Base-by-base conservation (phyloP, 2,113 vertebrate species). In the Coturnix japonica region DNA sequence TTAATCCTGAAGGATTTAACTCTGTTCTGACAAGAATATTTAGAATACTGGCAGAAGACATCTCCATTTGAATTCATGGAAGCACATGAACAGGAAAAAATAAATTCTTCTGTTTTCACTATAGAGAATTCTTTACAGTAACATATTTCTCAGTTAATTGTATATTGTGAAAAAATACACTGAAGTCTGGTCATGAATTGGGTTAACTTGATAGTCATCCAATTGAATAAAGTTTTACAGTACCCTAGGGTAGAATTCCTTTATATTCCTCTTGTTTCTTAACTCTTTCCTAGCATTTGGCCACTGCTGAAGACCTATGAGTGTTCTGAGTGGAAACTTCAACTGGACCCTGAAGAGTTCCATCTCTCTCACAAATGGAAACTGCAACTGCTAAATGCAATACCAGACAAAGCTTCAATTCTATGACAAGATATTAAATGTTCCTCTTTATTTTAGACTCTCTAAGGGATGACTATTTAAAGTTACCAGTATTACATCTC, bases 11-110 rank as follows among this genome's bases (percentile, higher is more conserved):
- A 41, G 2, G 65, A 65, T 47, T 85, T 76, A 47, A 80, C 56
- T 12, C 3, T 0, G 0, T 84, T 90, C 16, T 51, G 8, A 18
- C 30, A 4, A 82, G 4, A 69, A 51, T 63, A 49, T 35, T 59
- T 67, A 47, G 1, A 57, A 60, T 78, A 60, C 33, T 82, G 33
- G 46, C 10, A 65, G 31, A 35, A 56, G 15, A 3, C 6, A 13
- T 53, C 11, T 54, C 18, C 5, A 30, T 77, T 75, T 60, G 5
- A 73, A 39, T 53, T 9, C n/a, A 12, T 70, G 35, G 12, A 81
- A 86, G 3, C 6, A 37, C 16, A 7, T 37, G 54, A 67, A 73
- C 2, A 66, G 7, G 12, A 20, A 82, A 82, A 44, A 1, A 1
- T 17, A 18, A 18, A 30, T 31, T 70, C 10, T 66, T 4, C 3